phyloP scores from a whole-genome alignment of 2,888 invertebrate genomes.

The Apamea monoglypha region DNA sequence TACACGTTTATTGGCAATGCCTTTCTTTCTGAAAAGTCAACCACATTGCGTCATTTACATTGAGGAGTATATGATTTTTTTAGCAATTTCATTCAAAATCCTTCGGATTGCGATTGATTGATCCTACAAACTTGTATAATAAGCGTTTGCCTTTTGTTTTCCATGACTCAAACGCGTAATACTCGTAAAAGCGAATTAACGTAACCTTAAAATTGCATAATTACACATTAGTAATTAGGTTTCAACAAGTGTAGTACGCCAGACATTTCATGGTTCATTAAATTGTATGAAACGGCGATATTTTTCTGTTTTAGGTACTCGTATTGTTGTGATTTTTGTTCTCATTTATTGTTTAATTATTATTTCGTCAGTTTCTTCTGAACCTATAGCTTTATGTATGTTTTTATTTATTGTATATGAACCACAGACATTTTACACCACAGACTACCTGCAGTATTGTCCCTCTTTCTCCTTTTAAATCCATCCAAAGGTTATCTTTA shows the following conservation, averaged over 20 bases:
- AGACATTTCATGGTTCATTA: slow-evolving; percentile 53
- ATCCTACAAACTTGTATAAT: background rate
- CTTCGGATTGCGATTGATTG: background rate
- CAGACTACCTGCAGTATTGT: too few relatives aligned
- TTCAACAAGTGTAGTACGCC: slow-evolving; percentile 26
- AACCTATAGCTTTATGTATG: too few relatives aligned
- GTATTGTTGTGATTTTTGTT: background rate
- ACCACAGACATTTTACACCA: too few relatives aligned
- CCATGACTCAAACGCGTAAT: slow-evolving; percentile 16
- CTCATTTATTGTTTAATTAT: background rate
- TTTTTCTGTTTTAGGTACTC: slow-evolving; percentile 19
- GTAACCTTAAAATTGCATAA: slow-evolving; percentile 44
- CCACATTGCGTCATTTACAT: background rate
- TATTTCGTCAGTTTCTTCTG: background rate
- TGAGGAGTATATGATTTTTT: background rate
- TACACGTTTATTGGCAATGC: too few relatives aligned
- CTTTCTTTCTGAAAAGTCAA: background rate
- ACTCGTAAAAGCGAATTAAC: slow-evolving; percentile 29
- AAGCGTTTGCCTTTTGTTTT: slow-evolving; percentile 11
- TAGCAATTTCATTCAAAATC: background rate
- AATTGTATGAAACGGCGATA: slow-evolving; percentile 9
- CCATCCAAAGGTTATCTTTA: too few relatives aligned
- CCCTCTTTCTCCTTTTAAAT: too few relatives aligned
- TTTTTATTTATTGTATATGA: too few relatives aligned
- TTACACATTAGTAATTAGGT: slow-evolving; percentile 37